Evolutionary conservation across 2,888 invertebrate genomes (phyloP).

Genomic region (Monopis laevigella): DNA sequence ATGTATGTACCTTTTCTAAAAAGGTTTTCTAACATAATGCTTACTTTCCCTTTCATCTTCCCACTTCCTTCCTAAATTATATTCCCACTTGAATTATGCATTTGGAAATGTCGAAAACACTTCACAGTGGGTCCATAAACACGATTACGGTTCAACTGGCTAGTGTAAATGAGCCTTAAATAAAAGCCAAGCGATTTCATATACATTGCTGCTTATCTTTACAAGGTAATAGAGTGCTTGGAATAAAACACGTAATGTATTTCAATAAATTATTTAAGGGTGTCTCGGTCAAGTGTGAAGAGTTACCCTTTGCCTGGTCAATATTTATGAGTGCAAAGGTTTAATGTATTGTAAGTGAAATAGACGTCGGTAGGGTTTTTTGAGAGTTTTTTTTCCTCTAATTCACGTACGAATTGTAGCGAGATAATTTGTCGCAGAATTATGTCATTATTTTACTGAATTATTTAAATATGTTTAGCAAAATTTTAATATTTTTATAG

Average conservation of each 20-base stretch:
- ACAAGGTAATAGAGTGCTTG: neutral
- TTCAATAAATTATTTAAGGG: neutral
- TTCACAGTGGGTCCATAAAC: conserved; percentile 5
- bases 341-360: conserved; percentile 6
- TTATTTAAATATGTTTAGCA: no score
- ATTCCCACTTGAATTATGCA: conserved; percentile 5
- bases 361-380: no score
- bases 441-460: no score
- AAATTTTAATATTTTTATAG: no score
- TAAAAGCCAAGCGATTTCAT: neutral
- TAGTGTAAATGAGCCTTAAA: conserved; percentile 6
- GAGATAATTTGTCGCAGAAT: no score
- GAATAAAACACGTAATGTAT: neutral
- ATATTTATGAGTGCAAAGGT: conserved; percentile 8
- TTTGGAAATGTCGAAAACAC: conserved; percentile 5
- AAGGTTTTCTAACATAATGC: no score
- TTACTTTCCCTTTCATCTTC: conserved; percentile 1
- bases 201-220: neutral
- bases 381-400: no score
- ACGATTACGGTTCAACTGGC: conserved; percentile 1
- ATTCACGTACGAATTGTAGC: no score
- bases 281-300: conserved; percentile 2
- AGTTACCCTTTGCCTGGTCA: conserved; percentile 9
- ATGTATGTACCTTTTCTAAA: no score
- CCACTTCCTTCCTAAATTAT: conserved; percentile 2